These are phyloP conservation scores for Eulemur macaco DNA, from an alignment of 2,113 vertebrate genomes.

Conservation along the genomic window DNA sequence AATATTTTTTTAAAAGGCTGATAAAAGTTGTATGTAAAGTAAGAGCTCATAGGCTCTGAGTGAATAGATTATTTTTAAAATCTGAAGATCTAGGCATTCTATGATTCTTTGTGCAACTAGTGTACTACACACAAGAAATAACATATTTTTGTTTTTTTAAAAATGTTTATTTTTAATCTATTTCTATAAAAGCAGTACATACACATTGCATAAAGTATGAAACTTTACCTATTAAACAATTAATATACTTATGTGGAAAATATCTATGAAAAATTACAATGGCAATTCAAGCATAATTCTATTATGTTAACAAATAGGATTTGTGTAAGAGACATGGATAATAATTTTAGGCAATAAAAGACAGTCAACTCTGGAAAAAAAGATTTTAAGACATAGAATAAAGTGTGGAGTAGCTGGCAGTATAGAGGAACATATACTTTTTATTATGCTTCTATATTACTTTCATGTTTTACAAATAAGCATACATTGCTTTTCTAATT, in stretches of 20 bases:
- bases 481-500: not conserved
- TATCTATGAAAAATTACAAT: not conserved
- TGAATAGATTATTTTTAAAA: not conserved
- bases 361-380: not conserved
- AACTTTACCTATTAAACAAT: not conserved
- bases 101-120: not conserved
- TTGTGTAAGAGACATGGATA: not conserved
- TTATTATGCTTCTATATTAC: not conserved
- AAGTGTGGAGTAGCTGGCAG: not conserved
- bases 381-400: not conserved
- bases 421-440: not conserved
- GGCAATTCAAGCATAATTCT: not conserved
- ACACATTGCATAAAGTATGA: not conserved
- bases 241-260: not conserved
- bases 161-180: conserved; percentile 19
- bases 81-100: not conserved
- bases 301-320: conserved; percentile 3
- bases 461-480: conserved; percentile 5
- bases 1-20: not conserved
- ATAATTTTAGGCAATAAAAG: not conserved
- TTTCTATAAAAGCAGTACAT: not conserved
- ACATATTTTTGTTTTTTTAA: not conserved
- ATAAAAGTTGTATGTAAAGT: not conserved
- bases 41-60: not conserved
- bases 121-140: not conserved